Evolutionary conservation across 2,797 vertebrate species (phyloP).

Genomic region (Muraenolepis orangiensis): DNA sequence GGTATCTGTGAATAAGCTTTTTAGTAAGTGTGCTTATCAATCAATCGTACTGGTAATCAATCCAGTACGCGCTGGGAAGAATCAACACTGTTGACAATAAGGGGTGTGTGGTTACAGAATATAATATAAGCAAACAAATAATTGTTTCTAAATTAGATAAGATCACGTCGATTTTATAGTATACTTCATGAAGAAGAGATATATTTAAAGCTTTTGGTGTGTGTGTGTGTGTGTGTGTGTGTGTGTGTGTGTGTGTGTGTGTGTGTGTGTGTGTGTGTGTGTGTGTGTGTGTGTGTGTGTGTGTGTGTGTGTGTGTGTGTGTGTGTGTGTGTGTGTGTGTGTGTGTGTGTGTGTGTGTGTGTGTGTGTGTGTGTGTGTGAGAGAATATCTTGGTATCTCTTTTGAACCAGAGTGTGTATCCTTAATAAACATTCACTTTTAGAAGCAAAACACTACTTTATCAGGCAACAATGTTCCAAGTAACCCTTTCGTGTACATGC

Average conservation of each 20-base stretch:
- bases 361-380: neutral
- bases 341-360: neutral
- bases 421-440: neutral
- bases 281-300: neutral
- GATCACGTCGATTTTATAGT: no score
- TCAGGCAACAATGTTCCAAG: neutral
- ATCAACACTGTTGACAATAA: neutral
- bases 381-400: neutral
- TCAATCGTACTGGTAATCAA: neutral
- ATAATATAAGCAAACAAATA: neutral
- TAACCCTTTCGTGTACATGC: neutral
- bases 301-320: neutral
- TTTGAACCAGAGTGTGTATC: neutral
- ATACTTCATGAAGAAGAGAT: neutral
- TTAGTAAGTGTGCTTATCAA: neutral
- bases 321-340: neutral
- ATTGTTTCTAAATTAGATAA: neutral
- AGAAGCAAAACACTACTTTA: neutral
- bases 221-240: neutral
- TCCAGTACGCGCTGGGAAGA: neutral
- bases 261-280: neutral
- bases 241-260: neutral
- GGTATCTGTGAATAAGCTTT: neutral
- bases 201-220: neutral
- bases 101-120: neutral